Conservation (phyloP, 2,797 vertebrate species). For the Hylomyscus alleni region DNA sequence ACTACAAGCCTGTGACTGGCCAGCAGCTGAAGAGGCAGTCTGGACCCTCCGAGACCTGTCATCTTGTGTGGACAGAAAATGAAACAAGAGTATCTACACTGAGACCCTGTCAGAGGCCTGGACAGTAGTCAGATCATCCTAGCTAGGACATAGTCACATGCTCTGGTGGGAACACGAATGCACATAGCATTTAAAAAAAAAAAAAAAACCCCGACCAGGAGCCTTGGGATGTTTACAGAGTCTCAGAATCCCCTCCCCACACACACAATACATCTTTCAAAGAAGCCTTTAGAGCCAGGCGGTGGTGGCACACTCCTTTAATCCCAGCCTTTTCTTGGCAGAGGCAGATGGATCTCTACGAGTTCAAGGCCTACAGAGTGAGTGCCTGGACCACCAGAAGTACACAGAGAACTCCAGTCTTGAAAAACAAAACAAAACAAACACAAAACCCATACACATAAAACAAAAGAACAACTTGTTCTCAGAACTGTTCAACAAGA, state of each 20-base stretch:
- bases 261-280: background rate
- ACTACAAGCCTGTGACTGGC: background rate
- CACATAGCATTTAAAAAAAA: background rate
- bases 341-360: background rate
- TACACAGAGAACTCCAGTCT: background rate
- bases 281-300: slow-evolving; percentile 4
- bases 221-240: background rate
- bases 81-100: too few relatives aligned
- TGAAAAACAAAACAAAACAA: background rate
- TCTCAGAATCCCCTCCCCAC: background rate
- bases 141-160: background rate
- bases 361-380: background rate
- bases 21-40: background rate
- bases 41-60: background rate
- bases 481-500: background rate
- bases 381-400: background rate
- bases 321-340: background rate
- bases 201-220: background rate
- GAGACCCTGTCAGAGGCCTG: background rate
- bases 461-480: background rate
- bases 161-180: background rate
- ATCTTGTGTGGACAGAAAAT: background rate
- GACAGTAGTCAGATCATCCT: background rate
- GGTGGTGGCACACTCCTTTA: background rate
- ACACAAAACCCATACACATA: background rate